A percentile compares a stretch with the other conserved stretches of the same genome.
These are phyloP conservation scores for Magallana ariakensis DNA, from an alignment of 1,140 invertebrate species.

Conservation along the genomic window DNA sequence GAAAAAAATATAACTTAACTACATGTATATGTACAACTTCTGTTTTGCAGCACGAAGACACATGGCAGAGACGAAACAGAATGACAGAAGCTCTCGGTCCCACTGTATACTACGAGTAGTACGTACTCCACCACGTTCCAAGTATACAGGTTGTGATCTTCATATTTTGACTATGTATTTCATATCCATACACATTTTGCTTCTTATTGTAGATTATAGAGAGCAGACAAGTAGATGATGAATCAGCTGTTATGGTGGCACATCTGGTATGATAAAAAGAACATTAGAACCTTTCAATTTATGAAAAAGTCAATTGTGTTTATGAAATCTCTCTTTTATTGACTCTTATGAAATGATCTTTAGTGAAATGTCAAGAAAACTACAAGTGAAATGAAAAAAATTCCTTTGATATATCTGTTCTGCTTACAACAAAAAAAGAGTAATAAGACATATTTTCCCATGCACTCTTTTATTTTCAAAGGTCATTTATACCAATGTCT, in stretches of 20 bases:
- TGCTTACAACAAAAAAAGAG: too few relatives aligned
- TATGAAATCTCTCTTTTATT: too few relatives aligned
- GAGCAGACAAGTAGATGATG: conserved; percentile 67
- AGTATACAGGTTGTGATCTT: too few relatives aligned
- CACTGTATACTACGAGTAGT: conserved; percentile 83
- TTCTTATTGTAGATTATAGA: conserved; percentile 72
- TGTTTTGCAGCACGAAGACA: conserved; percentile 78
- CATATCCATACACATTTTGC: neutral
- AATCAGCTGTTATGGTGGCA: conserved; percentile 73
- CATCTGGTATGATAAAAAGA: conserved; percentile 71
- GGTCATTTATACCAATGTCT: too few relatives aligned
- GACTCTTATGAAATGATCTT: too few relatives aligned
- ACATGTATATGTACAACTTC: neutral
- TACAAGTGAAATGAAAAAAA: too few relatives aligned
- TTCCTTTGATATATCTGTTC: too few relatives aligned
- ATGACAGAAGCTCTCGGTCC: conserved; percentile 81
- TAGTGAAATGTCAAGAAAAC: too few relatives aligned
- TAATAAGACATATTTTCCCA: neutral
- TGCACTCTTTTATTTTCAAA: neutral
- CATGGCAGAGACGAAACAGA: conserved; percentile 84
- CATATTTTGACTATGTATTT: too few relatives aligned
- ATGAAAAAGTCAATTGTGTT: too few relatives aligned
- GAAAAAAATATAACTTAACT: neutral
- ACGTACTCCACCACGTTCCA: conserved; percentile 48
- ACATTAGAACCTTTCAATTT: too few relatives aligned